Percentiles rank a stretch among this genome's conserved stretches.
phyloP scores from a whole-genome alignment of 2,888 invertebrate species.

The Drosophila birchii region DNA sequence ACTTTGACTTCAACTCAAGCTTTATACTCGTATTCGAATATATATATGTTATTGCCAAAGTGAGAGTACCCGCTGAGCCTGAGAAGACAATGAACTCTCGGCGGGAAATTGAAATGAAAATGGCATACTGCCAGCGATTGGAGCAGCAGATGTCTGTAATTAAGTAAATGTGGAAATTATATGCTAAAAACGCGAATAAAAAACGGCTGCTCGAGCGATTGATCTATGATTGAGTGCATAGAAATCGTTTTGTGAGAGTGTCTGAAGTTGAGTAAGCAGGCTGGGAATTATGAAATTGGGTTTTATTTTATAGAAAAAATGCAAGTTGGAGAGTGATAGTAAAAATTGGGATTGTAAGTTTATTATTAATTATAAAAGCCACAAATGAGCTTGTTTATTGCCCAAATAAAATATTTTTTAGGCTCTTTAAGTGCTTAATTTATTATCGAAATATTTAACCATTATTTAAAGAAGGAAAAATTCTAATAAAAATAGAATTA shows the following conservation, averaged over 20 bases:
- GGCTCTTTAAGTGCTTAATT: neutral
- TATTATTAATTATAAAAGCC: no score
- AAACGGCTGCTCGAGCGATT: conserved; percentile 25
- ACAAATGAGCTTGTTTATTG: neutral
- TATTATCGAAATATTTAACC: no score
- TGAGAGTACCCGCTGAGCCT: conserved; percentile 57
- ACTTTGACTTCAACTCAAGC: conserved; percentile 11
- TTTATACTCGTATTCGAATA: neutral
- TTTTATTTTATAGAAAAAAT: neutral
- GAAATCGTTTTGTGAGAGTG: conserved; percentile 6
- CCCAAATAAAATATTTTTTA: neutral
- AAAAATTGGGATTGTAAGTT: no score
- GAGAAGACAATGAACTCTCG: conserved; percentile 73
- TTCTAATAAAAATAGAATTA: no score
- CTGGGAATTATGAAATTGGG: conserved; percentile 15
- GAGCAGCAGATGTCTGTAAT: conserved; percentile 61
- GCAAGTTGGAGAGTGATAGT: no score
- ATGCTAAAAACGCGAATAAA: conserved; percentile 37
- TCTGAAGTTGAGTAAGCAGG: neutral
- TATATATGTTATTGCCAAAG: conserved; percentile 37
- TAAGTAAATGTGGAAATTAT: conserved; percentile 68
- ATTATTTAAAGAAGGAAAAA: no score
- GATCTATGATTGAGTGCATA: conserved; percentile 41
- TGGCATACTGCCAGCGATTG: conserved; percentile 43
- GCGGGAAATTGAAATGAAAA: conserved; percentile 65